Conservation (phyloP, 2,797 vertebrate genomes). For the Linurgus olivaceus region DNA sequence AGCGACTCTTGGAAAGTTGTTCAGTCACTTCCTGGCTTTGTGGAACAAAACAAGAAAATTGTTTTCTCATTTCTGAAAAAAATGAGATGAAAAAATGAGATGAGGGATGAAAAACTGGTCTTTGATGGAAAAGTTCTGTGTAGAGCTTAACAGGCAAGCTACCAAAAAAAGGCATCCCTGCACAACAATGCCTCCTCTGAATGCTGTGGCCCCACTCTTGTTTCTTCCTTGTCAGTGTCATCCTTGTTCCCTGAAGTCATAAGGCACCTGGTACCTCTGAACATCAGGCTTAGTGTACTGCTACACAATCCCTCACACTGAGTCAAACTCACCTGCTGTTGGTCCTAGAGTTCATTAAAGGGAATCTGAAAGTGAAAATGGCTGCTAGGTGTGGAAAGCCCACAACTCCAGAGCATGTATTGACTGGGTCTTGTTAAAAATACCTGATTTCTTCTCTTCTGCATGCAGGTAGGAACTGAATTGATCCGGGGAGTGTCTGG, state of each 20-base stretch:
- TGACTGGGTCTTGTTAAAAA: not conserved
- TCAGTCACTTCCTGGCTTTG: conserved; percentile 42
- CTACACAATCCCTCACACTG: not conserved
- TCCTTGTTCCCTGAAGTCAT: not conserved
- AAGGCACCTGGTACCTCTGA: not conserved
- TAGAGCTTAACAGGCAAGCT: not conserved
- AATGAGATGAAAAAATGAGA: too few species aligned
- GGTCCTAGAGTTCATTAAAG: not conserved
- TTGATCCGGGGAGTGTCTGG: conserved; percentile 82
- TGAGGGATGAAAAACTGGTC: not conserved
- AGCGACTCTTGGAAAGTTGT: not conserved
- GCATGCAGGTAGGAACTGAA: conserved; percentile 81
- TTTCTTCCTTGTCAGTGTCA: not conserved
- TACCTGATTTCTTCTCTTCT: not conserved
- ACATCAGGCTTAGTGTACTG: not conserved
- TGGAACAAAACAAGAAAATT: not conserved
- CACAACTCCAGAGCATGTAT: not conserved
- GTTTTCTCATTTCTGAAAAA: not conserved
- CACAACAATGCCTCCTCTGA: not conserved
- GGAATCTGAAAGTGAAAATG: not conserved
- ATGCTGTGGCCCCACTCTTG: not conserved
- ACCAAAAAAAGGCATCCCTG: not conserved
- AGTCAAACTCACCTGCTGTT: not conserved
- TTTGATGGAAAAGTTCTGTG: not conserved
- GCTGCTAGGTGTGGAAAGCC: not conserved